Percentiles rank a stretch among this genome's conserved stretches.
Evolutionary conservation across 2,797 vertebrate species (phyloP).

Genomic region (Thaleichthys pacificus): DNA sequence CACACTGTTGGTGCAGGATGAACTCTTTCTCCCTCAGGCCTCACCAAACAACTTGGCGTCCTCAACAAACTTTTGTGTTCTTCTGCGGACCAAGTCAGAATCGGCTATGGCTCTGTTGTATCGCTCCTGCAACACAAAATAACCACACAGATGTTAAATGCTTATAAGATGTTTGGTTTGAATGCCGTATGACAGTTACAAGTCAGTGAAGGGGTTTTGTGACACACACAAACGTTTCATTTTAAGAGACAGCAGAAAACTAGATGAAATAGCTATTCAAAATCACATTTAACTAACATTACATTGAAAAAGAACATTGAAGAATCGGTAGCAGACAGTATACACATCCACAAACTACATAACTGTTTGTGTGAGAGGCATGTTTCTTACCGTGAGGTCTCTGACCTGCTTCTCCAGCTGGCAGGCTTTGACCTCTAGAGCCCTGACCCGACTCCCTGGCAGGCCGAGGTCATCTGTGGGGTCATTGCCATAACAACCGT

Average conservation of each 20-base stretch:
- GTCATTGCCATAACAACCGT: constrained; percentile 76
- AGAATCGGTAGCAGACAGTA: no score
- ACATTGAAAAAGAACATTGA: no score
- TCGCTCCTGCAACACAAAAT: constrained; percentile 68
- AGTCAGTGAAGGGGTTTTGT: background rate
- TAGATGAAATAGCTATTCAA: background rate
- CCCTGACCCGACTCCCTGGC: constrained; percentile 60
- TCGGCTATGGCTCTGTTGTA: constrained; percentile 78
- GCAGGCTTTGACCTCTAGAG: constrained; percentile 73
- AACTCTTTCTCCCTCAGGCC: constrained; percentile 1
- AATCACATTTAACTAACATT: background rate
- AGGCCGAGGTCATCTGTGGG: constrained; percentile 64
- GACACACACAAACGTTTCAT: background rate
- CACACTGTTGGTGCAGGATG: no score
- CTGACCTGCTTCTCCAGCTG: constrained; percentile 82
- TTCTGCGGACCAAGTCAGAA: constrained; percentile 78
- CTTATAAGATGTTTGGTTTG: no score
- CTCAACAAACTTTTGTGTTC: constrained; percentile 86
- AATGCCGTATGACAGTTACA: background rate
- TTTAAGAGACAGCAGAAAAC: background rate
- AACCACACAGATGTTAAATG: background rate
- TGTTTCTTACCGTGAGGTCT: constrained; percentile 79
- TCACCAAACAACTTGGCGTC: constrained; percentile 87
- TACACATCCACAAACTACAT: background rate
- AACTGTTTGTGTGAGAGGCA: background rate